Evolutionary conservation across 2,113 vertebrate species (phyloP).

Genomic region (Casuarius casuarius): DNA sequence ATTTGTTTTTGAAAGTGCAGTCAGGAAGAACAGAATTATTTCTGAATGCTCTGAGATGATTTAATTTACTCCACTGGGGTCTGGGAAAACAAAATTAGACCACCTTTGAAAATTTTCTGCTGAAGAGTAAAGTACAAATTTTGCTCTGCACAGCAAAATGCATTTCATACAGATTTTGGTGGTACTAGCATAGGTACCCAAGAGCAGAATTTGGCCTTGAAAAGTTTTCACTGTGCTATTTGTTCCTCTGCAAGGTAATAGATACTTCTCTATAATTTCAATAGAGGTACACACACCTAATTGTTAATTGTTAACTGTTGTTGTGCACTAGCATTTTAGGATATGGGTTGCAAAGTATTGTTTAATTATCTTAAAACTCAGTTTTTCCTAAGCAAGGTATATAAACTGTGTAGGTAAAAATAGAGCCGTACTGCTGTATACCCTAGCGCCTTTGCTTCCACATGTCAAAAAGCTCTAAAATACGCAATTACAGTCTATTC

Average conservation of each 20-base stretch:
- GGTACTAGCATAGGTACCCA: background rate
- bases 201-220: background rate
- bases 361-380: background rate
- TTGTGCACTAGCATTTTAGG: background rate
- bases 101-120: background rate
- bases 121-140: background rate
- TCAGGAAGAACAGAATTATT: background rate
- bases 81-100: background rate
- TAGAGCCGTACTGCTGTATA: background rate
- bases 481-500: background rate
- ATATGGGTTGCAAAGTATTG: background rate
- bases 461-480: background rate
- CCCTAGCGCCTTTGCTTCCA: background rate
- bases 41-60: background rate
- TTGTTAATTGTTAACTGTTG: background rate
- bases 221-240: background rate
- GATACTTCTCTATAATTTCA: background rate
- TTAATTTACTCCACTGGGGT: background rate
- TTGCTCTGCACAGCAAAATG: background rate
- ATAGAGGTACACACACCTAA: background rate
- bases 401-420: background rate
- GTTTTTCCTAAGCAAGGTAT: background rate
- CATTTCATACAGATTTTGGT: background rate
- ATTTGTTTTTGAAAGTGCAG: background rate
- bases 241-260: background rate